Evolutionary conservation across 2,113 vertebrate genomes (phyloP), one percentile per base, ranked within the genome.

Genomic region (Gallinago paraguaiae): DNA sequence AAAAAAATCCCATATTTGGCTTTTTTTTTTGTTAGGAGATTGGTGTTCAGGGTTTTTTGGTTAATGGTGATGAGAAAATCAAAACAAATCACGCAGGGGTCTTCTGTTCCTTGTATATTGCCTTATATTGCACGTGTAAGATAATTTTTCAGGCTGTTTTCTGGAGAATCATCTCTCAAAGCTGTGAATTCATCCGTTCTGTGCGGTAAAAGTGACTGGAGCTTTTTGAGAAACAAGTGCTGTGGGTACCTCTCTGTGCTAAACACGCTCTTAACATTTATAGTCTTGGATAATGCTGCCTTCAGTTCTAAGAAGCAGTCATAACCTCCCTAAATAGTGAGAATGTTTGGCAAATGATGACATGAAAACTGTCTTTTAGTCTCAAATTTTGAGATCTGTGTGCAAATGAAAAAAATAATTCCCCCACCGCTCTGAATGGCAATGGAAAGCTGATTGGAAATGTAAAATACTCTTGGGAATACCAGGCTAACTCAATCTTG

Each of bases 311-410:
- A 48, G 77, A 51, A 64, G 18, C 63, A 61, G 31, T 10, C 48
- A 5, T 27, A 54, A 35, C 14, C 53, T 35, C 72, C 25, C 12
- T 2, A 30, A 70, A 18, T 9, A 4, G 0, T 5, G 48, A 43
- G 37, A 59, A 17, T 5, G 10, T 59, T 46, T 77, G 51, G 67
- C 39, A 69, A 41, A 22, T 6, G 3, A 4, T 6, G 25, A 22
- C n/a, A 41, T 43, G 10, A 9, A 64, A 79, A 17, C 17, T 31
- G 2, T 22, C 18, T 67, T 89, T 17, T 64, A 10, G 30, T 57
- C 13, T 53, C 43, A 24, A 25, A 39, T 46, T 19, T 13, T 30
- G 50, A 79, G 50, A 74, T 45, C 59, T 39, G 39, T 4, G 0
- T 37, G 50, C 50, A 64, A 41, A n/a, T 31, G 33, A 22, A 39